phyloP scores from a whole-genome alignment of 2,113 vertebrate genomes.

The Mellivora capensis region DNA sequence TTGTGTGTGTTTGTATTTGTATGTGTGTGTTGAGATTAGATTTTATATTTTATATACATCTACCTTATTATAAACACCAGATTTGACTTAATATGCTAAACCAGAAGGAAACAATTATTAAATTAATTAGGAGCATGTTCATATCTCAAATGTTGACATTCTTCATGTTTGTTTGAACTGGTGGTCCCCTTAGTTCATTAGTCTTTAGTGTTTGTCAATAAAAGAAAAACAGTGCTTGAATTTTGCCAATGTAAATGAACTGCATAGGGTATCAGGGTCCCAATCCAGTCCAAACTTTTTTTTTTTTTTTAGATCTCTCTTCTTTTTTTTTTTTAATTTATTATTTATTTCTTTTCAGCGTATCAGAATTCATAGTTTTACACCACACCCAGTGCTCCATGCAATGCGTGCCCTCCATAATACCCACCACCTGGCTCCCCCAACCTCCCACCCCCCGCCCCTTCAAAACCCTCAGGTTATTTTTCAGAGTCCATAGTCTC shows the following conservation, averaged over 20 bases:
- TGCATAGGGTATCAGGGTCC: neutral
- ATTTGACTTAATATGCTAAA: neutral
- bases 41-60: neutral
- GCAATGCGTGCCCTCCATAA: no score
- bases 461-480: no score
- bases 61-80: neutral
- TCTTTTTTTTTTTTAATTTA: no score
- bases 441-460: no score
- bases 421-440: no score
- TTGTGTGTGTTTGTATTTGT: neutral
- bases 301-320: no score
- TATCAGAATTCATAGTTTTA: no score
- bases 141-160: conserved; percentile 3
- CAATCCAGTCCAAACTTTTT: no score
- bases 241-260: neutral
- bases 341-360: no score
- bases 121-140: neutral
- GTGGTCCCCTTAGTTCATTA: neutral
- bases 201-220: neutral
- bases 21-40: neutral
- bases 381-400: no score
- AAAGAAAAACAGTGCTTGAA: neutral
- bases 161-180: neutral
- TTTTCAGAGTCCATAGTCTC: no score
- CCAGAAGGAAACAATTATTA: neutral